Conservation (phyloP, 1,140 invertebrate genomes). For the Lasaia peninsularis region DNA sequence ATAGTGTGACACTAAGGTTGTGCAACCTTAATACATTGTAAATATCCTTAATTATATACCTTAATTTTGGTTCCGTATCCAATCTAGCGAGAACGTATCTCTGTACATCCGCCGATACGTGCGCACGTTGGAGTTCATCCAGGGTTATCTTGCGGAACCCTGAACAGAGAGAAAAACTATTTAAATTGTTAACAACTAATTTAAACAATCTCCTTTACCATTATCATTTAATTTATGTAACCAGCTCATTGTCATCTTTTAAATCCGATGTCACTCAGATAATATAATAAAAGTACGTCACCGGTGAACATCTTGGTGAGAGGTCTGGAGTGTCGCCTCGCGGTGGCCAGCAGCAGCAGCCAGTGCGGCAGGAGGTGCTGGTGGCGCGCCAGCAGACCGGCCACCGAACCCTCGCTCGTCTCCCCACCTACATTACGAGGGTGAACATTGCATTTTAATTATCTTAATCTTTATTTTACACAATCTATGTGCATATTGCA, state of each 20-base stretch:
- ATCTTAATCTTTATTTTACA: too few species aligned
- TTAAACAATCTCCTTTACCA: too few species aligned
- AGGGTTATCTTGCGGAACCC: slow-evolving; percentile 95
- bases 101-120: slow-evolving; percentile 94
- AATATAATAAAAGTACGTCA: neutral
- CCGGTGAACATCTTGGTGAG: slow-evolving; percentile 93
- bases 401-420: slow-evolving; percentile 78
- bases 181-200: slow-evolving; percentile 4
- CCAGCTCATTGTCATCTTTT: too few species aligned
- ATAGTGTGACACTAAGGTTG: neutral
- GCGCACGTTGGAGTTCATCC: slow-evolving; percentile 93
- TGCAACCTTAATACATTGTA: neutral
- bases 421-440: neutral
- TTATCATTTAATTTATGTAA: too few species aligned
- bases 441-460: too few species aligned
- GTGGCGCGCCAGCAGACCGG: slow-evolving; percentile 91
- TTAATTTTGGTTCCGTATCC: slow-evolving; percentile 88
- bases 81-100: slow-evolving; percentile 95
- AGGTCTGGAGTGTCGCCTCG: slow-evolving; percentile 89
- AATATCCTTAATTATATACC: slow-evolving; percentile 61
- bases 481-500: too few species aligned
- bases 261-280: neutral
- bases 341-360: slow-evolving; percentile 94
- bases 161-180: slow-evolving; percentile 22
- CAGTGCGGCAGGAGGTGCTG: slow-evolving; percentile 96